These are phyloP conservation scores for Fistularia tabacaria DNA, from an alignment of 2,797 vertebrate species.

Conservation along the genomic window DNA sequence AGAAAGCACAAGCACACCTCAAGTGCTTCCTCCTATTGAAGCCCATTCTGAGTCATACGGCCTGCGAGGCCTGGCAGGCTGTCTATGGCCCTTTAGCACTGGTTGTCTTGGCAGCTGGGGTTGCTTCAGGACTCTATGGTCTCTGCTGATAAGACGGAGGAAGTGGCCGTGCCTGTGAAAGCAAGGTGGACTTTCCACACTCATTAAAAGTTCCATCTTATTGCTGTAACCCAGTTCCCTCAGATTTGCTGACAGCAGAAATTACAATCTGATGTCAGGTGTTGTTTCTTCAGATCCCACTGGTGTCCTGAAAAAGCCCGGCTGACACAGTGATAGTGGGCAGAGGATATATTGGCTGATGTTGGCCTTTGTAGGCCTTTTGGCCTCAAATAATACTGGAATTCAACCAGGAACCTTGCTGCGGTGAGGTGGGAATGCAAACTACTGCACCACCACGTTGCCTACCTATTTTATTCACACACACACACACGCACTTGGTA, in stretches of 20 bases:
- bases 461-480: no score
- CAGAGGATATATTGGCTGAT: slow-evolving; percentile 6
- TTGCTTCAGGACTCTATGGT: slow-evolving; percentile 44
- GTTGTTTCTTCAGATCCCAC: slow-evolving; percentile 1
- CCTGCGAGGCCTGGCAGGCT: slow-evolving; percentile 30
- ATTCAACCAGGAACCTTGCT: no score
- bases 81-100: slow-evolving; percentile 41
- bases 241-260: no score
- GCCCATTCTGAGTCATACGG: slow-evolving; percentile 47
- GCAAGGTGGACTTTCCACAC: slow-evolving; percentile 38
- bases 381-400: no score
- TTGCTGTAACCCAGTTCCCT: slow-evolving; percentile 15
- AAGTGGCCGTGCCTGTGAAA: slow-evolving; percentile 48
- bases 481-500: no score
- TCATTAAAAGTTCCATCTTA: slow-evolving; percentile 8
- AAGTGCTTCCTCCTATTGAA: slow-evolving; percentile 63
- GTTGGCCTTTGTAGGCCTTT: no score
- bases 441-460: no score
- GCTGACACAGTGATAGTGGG: slow-evolving; percentile 16
- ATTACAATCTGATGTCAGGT: slow-evolving; percentile 5
- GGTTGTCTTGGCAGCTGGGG: slow-evolving; percentile 63
- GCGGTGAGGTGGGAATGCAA: no score
- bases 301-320: slow-evolving; percentile 5
- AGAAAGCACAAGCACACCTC: slow-evolving; percentile 46
- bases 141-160: slow-evolving; percentile 65